Base-by-base conservation (phyloP, 53 echinoderm and acorn worm species). In the Zoroaster sp. region DNA sequence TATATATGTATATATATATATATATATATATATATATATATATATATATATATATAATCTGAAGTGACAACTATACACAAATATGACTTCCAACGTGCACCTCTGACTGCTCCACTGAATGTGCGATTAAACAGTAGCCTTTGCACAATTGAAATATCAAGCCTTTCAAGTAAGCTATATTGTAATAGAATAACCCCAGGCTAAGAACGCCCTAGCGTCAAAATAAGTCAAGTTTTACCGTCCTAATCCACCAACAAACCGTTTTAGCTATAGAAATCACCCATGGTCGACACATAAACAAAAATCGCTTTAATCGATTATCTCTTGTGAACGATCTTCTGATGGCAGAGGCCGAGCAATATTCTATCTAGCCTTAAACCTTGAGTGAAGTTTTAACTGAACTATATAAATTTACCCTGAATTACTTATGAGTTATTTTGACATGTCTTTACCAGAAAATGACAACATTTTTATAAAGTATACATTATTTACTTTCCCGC, bases 161-260 rank as follows among this genome's bases (percentile, higher is more conserved):
- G 9, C 25, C 63, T 59, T 23, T 21, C 55, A 55, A 25, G 20
- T 18, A 17, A 18, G 3, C 3, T 20, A 14, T 3, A 17, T 4
- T n/a, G 40, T 3, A 55, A n/a, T 20, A 39, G 40, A 6, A n/a
- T 73, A 38, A 42, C 40, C 28, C 73, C 40, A 23, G 40, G 73
- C 73, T 73, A 73, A 20, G 43, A 39, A 39, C 5, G 43, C 0
- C 31, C n/a, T 11, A 49, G 46, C 33, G 44, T 75, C 75, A 75
- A 51, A 43, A 75, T 47, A 39, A 46, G 47, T 45, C 75, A 40
- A 12, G 51, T 75, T 46, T 45, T 75, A 4, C 30, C 51, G 43
- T 45, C 42, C 12, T 75, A 75, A 75, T 75, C 75, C 75, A 49
- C 32, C 75, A 75, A 75, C 75, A 43, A 0, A 49, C 75, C 75